Percentiles rank a stretch among this genome's conserved stretches.
Conservation (phyloP, 2,797 vertebrate species). For the Holocentrus rufus region DNA sequence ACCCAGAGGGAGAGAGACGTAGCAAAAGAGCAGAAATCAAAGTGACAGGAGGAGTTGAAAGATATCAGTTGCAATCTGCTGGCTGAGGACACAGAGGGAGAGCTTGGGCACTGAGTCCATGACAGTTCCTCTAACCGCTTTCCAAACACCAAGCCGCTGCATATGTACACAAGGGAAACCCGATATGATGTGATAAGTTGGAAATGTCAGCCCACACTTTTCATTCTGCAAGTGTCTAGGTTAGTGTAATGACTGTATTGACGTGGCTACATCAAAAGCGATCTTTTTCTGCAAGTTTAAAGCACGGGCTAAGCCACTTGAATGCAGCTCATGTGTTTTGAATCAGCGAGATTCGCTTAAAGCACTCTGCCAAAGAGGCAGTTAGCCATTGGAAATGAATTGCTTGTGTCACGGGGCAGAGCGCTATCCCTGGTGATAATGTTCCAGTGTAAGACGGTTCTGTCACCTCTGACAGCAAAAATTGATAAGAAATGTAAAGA, state of each 20-base stretch:
- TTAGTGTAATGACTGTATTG: constrained; percentile 43
- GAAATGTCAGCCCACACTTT: constrained; percentile 66
- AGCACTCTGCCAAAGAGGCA: constrained; percentile 34
- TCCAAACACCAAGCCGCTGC: constrained; percentile 50
- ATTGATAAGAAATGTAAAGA: background rate
- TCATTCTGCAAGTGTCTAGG: constrained; percentile 50
- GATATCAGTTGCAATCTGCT: constrained; percentile 62
- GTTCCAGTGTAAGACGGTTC: background rate
- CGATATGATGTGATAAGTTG: constrained; percentile 67
- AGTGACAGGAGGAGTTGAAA: constrained; percentile 39
- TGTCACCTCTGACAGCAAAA: background rate
- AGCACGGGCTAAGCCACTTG: constrained; percentile 17
- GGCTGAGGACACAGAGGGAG: constrained; percentile 43
- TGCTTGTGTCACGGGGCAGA: constrained; percentile 24
- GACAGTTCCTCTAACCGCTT: constrained; percentile 46
- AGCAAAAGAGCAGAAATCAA: constrained; percentile 26
- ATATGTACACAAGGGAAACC: constrained; percentile 57
- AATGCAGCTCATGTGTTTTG: constrained; percentile 64
- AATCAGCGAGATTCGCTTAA: constrained; percentile 63
- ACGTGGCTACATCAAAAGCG: constrained; percentile 66
- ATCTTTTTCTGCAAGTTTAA: constrained; percentile 46
- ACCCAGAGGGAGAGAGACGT: background rate
- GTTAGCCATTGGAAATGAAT: constrained; percentile 28
- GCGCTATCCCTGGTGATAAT: background rate
- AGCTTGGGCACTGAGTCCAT: constrained; percentile 31